Base-by-base conservation (phyloP, 2,888 invertebrate species). In the Chamaedrilus cognettii region DNA sequence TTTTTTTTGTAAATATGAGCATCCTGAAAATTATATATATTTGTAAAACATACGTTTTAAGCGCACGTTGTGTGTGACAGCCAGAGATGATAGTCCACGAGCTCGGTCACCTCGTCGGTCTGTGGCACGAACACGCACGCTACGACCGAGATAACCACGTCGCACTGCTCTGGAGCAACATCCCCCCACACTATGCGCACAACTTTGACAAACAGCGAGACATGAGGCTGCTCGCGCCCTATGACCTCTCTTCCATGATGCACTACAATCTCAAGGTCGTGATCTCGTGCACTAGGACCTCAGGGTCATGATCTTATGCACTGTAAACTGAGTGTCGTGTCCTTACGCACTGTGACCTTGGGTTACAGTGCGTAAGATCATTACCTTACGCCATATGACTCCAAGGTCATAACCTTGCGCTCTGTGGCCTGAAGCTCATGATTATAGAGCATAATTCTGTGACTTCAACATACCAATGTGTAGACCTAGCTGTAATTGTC, bases 111-210 rank as follows among this genome's bases (percentile, higher is more conserved):
- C 61, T 69, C 31, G 58, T 72, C 5, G 72, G 72, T 19, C 42
- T 72, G 55, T 69, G 67, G 68, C 72, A 72, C 32, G 72, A 72
- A 51, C 72, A 72, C 33, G 52, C 64, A n/a, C 65, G 72, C n/a
- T 59, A 33, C 32, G 72, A 72, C 66, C 56, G 72, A 5, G 70
- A 70, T 50, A 57, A 32, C 34, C 59, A 72, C 59, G 70, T 72
- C 26, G n/a, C 60, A 30, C 50, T 72, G 34, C 26, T 65, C 51
- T 70, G 64, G 68, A 66, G 61, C 50, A 72, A 71, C 58, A 58
- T 72, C 34, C 52, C 33, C 28, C 42, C 31, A 1, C 49, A 28
- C n/a, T 19, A 55, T 0, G 19, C 26, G 35, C 61, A 67, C 59
- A 70, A 72, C 70, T 72, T 71, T 55, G 30, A 65, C 57, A 70